A percentile compares a stretch with the other conserved stretches of the same genome.
Conservation (phyloP, 2,888 invertebrate species). For the Hyles lineata region DNA sequence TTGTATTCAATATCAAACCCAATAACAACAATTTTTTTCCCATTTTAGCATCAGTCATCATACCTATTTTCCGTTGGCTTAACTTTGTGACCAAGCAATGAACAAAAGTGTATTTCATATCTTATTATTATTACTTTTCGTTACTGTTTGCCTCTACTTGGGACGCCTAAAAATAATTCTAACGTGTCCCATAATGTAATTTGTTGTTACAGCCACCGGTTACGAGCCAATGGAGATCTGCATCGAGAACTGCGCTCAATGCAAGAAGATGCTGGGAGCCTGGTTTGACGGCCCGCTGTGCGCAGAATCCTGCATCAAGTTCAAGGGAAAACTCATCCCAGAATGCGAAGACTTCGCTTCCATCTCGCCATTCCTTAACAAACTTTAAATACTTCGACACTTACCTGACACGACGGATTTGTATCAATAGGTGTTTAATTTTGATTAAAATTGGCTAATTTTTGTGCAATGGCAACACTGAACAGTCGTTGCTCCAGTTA, state of each 20-base stretch:
- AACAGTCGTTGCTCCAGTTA: background rate
- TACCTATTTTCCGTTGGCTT: no score
- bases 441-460: background rate
- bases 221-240: conserved; percentile 88
- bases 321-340: conserved; percentile 92
- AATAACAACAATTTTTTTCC: no score
- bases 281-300: conserved; percentile 95
- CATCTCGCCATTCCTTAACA: conserved; percentile 90
- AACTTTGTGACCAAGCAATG: no score
- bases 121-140: no score
- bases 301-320: conserved; percentile 93
- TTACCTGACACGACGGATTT: background rate
- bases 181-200: background rate
- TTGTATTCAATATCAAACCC: no score
- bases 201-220: conserved; percentile 64
- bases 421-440: conserved; percentile 11
- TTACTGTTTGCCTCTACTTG: no score
- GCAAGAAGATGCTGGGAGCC: conserved; percentile 94
- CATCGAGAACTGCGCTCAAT: conserved; percentile 94
- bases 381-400: conserved; percentile 53
- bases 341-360: conserved; percentile 93
- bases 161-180: background rate
- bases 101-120: no score
- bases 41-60: no score
- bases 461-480: conserved; percentile 2